These are phyloP conservation scores for Hemiscyllium ocellatum DNA, from an alignment of 2,113 vertebrate species.

Conservation along the genomic window DNA sequence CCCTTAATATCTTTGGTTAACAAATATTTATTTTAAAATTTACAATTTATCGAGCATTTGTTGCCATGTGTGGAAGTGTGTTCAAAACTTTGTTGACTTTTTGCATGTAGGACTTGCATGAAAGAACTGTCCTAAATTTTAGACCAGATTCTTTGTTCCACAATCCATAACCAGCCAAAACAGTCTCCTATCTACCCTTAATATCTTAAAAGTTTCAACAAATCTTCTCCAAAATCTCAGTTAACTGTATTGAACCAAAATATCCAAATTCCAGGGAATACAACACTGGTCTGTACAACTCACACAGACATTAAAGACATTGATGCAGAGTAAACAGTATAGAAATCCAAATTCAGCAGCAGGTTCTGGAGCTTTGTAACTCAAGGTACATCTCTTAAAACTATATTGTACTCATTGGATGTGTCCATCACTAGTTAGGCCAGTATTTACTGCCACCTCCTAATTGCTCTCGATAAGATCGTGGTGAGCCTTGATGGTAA, in stretches of 20 bases:
- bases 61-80: neutral
- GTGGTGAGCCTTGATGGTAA: no score
- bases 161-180: neutral
- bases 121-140: neutral
- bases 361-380: neutral
- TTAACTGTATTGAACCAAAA: no score
- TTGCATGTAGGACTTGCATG: neutral
- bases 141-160: neutral
- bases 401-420: no score
- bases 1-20: neutral
- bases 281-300: neutral
- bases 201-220: neutral
- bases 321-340: neutral
- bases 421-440: no score
- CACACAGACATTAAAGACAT: neutral
- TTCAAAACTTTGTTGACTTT: neutral
- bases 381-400: neutral
- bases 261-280: neutral
- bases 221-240: no score
- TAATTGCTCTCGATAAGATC: no score
- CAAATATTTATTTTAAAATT: neutral
- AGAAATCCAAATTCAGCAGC: neutral
- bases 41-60: no score
- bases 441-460: no score
- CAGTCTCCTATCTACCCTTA: neutral